These are phyloP conservation scores for Laticauda colubrina DNA, from an alignment of 2,113 vertebrate species.

Conservation along the genomic window DNA sequence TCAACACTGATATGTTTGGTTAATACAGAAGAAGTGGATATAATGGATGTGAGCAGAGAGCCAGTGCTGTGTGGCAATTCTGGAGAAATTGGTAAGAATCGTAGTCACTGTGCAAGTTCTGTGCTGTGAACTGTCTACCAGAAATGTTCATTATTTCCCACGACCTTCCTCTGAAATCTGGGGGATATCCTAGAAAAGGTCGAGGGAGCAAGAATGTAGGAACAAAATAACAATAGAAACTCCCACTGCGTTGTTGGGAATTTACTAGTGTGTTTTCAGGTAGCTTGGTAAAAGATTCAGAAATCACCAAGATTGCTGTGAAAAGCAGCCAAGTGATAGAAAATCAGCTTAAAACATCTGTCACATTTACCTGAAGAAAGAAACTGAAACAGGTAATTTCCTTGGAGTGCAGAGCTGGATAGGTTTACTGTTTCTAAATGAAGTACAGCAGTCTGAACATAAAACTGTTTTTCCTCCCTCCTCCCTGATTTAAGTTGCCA, in stretches of 20 bases:
- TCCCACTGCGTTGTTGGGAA: neutral
- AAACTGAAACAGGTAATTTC: conserved; percentile 14
- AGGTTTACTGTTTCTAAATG: conserved; percentile 72
- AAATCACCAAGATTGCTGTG: neutral
- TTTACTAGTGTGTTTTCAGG: neutral
- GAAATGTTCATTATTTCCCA: neutral
- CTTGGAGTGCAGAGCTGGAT: conserved; percentile 61
- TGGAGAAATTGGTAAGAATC: neutral
- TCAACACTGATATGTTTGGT: neutral
- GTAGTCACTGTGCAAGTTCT: neutral
- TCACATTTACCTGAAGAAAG: conserved; percentile 32
- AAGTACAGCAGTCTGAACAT: conserved; percentile 71
- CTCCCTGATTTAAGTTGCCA: conserved; percentile 68
- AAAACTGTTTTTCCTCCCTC: conserved; percentile 71
- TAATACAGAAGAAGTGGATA: neutral
- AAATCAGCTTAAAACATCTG: neutral
- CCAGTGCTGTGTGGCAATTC: neutral
- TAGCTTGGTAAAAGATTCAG: neutral
- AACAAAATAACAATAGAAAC: neutral
- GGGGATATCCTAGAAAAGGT: neutral
- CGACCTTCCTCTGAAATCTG: neutral
- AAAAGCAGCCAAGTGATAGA: neutral
- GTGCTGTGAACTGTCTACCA: neutral
- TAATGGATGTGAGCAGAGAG: neutral
- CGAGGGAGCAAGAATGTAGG: neutral